Base-by-base conservation (phyloP, 2,888 invertebrate genomes). In the Melieria crassipennis region DNA sequence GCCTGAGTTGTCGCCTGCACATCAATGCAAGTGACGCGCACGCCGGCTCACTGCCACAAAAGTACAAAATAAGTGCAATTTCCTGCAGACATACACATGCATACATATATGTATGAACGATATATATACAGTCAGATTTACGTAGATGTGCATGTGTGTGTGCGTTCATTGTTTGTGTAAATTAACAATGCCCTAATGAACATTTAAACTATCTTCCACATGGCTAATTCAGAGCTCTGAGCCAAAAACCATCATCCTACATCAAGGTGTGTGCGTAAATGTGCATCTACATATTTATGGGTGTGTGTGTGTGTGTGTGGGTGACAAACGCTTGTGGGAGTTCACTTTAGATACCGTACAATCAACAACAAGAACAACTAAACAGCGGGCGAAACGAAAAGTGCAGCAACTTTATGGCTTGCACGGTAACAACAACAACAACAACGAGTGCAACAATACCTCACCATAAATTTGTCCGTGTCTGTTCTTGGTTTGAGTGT, bases 181-280 rank as follows among this genome's bases (percentile, higher is more conserved):
- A 73, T 70, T 67, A 75, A 69, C 66, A 73, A 74, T 74, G 66
- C 76, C 75, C 76, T 76, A 76, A 75, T 78, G 77, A 75, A 76
- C 75, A 76, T 78, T 78, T 78, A 78, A 78, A 73, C 73, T 75
- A 72, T 76, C 74, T 76, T 76, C 76, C 76, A 76, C 75, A 73
- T 76, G 76, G 76, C 75, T 78, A 75, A 78, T 75, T 76, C 63
- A 43, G 58, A 48, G 70, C 47, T 75, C 61, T 48, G 45, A 43
- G 52, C 45, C 60, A 16, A 48, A 16, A 16, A 43, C 11, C 47
- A 30, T 58, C n/a, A 50, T 58, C 13, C 58, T 43, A 58, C 58
- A 48, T 16, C 45, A 43, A 58, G 58, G 50, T 16, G 61, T 42
- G 13, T 7, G 7, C 55, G 61, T 46, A 52, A 3, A 68, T 56